A percentile compares a stretch with the other conserved stretches of the same genome.
Evolutionary conservation across 2,797 vertebrate species (phyloP).

Genomic region (Enteromius fasciolatus): DNA sequence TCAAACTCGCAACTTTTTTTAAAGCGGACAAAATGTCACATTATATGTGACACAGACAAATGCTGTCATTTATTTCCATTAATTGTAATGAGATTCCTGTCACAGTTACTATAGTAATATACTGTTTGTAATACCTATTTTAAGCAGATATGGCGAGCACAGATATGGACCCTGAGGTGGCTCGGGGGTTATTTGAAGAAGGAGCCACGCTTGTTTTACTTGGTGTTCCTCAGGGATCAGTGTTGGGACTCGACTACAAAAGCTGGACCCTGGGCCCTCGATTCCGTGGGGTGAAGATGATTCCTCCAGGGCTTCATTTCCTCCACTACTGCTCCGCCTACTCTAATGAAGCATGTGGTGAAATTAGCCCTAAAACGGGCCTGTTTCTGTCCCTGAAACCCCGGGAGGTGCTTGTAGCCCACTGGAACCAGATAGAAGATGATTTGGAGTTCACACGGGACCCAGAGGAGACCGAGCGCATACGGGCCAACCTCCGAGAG

Average conservation of each 20-base stretch:
- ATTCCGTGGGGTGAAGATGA: conserved; percentile 95
- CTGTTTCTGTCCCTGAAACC: conserved; percentile 86
- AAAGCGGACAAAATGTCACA: too few species aligned
- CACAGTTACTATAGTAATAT: neutral
- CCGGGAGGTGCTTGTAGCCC: conserved; percentile 81
- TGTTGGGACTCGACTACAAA: conserved; percentile 93
- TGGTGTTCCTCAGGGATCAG: conserved; percentile 88
- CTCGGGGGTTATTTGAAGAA: conserved; percentile 87
- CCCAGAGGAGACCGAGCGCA: conserved; percentile 78
- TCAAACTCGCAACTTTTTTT: too few species aligned
- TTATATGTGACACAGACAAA: neutral
- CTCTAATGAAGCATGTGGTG: conserved; percentile 68
- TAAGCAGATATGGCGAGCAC: conserved; percentile 67
- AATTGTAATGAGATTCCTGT: neutral
- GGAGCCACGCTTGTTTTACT: conserved; percentile 89
- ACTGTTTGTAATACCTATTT: neutral
- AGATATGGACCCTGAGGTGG: conserved; percentile 87
- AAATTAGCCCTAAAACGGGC: conserved; percentile 86
- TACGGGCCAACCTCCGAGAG: conserved; percentile 79
- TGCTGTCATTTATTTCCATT: neutral
- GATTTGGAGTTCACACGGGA: conserved; percentile 81
- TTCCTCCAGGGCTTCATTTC: conserved; percentile 94
- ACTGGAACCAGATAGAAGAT: conserved; percentile 84
- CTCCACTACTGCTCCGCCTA: conserved; percentile 86
- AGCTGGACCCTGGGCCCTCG: conserved; percentile 88